phyloP scores from a whole-genome alignment of 2,113 vertebrate genomes.

The Heterochromis multidens region DNA sequence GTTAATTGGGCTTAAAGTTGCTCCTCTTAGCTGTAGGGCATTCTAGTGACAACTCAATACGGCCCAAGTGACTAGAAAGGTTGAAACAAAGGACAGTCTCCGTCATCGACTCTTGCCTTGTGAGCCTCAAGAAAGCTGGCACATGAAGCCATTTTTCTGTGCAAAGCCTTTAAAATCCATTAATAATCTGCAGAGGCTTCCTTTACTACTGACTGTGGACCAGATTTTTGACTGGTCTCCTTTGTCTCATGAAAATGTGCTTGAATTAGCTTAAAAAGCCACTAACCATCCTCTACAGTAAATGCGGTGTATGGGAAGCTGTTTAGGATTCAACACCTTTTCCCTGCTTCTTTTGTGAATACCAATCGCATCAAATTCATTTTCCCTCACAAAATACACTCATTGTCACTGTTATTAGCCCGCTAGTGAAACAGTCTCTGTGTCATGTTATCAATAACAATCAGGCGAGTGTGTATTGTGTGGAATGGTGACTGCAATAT shows the following conservation, averaged over 20 bases:
- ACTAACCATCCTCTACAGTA: not conserved
- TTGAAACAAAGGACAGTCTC: conserved; percentile 18
- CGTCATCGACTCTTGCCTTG: not conserved
- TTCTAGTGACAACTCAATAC: conserved; percentile 40
- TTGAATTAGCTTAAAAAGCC: not conserved
- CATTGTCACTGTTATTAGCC: conserved; percentile 19
- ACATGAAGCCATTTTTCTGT: not conserved
- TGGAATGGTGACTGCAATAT: not conserved
- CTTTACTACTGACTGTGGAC: not conserved
- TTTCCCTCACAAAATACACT: conserved; percentile 1
- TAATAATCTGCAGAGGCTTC: not conserved
- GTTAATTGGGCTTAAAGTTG: conserved; percentile 62
- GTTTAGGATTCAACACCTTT: not conserved
- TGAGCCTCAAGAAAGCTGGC: not conserved
- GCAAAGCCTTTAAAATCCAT: not conserved
- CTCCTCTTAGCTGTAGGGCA: conserved; percentile 19
- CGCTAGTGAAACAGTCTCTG: not conserved
- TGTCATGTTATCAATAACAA: conserved; percentile 29
- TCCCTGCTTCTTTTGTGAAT: not conserved
- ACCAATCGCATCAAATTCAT: not conserved
- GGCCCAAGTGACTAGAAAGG: not conserved
- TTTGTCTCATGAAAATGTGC: not conserved
- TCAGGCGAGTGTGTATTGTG: not conserved
- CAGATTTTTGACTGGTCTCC: not conserved
- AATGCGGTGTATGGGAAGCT: not conserved